Evolutionary conservation across 1,140 invertebrate species (phyloP).

Genomic region (Chironomus striatipennis): DNA sequence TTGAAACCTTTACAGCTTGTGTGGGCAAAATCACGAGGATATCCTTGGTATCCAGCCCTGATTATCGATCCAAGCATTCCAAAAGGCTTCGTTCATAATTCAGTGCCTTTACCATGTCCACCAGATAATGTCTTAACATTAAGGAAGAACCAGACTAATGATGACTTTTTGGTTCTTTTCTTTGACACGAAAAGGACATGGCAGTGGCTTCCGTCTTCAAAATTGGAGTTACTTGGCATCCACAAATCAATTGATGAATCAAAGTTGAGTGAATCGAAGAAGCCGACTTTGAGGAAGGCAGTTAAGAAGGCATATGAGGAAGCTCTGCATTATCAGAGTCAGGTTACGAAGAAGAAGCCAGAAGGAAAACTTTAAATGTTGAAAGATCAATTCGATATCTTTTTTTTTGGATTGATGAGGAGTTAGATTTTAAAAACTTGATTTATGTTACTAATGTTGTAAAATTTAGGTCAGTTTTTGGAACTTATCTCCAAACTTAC

Average conservation of each 20-base stretch:
- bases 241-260: conserved; percentile 79
- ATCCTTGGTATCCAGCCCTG: conserved; percentile 94
- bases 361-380: not conserved
- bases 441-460: no score
- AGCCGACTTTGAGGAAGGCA: conserved; percentile 85
- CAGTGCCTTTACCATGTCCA: conserved; percentile 86
- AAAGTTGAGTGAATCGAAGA: conserved; percentile 83
- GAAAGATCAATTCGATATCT: no score
- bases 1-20: conserved; percentile 82
- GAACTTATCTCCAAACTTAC: no score
- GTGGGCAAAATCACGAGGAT: conserved; percentile 94
- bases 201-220: conserved; percentile 91
- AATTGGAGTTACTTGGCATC: conserved; percentile 81
- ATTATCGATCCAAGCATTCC: conserved; percentile 93
- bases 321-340: conserved; percentile 78
- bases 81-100: conserved; percentile 82
- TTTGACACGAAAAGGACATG: conserved; percentile 94
- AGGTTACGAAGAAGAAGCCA: conserved; percentile 41
- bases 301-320: conserved; percentile 92
- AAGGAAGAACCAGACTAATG: conserved; percentile 65
- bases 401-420: no score
- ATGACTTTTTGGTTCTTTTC: conserved; percentile 85
- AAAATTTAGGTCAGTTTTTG: no score
- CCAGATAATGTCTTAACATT: conserved; percentile 82
- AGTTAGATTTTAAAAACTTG: no score